Conservation (phyloP, 1,140 invertebrate species). For the Idris sp. region DNA sequence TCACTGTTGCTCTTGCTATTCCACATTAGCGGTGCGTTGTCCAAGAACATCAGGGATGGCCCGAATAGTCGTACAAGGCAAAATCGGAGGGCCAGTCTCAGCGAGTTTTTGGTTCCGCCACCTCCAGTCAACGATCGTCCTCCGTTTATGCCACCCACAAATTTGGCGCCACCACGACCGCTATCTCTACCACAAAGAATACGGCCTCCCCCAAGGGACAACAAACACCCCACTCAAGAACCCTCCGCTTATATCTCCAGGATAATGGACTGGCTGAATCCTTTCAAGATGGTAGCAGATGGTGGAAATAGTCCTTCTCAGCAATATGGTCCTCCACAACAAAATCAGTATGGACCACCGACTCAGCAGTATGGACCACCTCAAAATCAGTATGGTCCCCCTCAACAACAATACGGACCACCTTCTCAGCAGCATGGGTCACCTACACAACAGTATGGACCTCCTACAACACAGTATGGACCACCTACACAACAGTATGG, state of each 20-base stretch:
- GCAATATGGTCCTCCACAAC: slow-evolving; percentile 12
- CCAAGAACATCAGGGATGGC: slow-evolving; percentile 59
- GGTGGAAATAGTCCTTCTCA: background rate
- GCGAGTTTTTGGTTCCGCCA: slow-evolving; percentile 73
- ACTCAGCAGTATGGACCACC: slow-evolving; percentile 7
- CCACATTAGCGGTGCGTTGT: slow-evolving; percentile 47
- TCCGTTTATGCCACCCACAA: slow-evolving; percentile 20
- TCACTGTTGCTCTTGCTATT: slow-evolving; percentile 67
- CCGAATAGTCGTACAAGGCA: slow-evolving; percentile 42
- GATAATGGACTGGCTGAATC: slow-evolving; percentile 72
- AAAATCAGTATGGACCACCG: slow-evolving; percentile 14
- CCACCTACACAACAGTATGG: slow-evolving; percentile 7
- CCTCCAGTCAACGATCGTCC: slow-evolving; percentile 44
- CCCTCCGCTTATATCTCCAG: slow-evolving; percentile 68
- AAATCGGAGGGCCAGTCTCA: slow-evolving; percentile 63
- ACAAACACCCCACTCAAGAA: slow-evolving; percentile 32
- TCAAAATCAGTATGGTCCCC: slow-evolving; percentile 19
- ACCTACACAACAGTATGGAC: slow-evolving; percentile 3
- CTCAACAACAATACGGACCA: slow-evolving; percentile 19
- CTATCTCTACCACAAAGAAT: slow-evolving; percentile 10
- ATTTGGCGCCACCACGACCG: slow-evolving; percentile 45
- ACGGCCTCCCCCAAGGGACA: slow-evolving; percentile 34
- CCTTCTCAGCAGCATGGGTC: slow-evolving; percentile 6
- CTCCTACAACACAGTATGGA: slow-evolving; percentile 2
- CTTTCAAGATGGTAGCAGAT: slow-evolving; percentile 51